Conservation (phyloP, 2,888 invertebrate species). For the Polydrusus pterygomalis region DNA sequence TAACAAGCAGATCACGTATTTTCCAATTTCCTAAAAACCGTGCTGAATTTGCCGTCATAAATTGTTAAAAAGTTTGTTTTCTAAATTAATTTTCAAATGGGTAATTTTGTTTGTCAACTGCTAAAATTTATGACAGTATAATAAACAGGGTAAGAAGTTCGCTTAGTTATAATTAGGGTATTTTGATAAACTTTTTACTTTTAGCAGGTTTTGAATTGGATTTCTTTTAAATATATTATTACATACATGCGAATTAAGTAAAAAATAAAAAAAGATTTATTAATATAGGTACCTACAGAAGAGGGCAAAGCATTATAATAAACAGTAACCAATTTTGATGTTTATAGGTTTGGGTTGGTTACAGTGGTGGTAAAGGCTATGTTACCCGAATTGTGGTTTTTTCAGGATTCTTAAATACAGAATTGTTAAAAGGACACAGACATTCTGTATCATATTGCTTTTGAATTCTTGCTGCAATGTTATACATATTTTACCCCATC, state of each 20-base stretch:
- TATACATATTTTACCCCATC: too few relatives aligned
- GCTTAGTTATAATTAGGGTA: slow-evolving; percentile 3
- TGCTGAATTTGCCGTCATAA: neutral
- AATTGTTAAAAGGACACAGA: too few relatives aligned
- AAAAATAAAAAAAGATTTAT: too few relatives aligned
- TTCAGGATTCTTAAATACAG: too few relatives aligned
- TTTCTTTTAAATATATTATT: neutral
- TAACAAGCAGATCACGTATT: neutral
- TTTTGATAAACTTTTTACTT: neutral
- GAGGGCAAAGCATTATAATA: too few relatives aligned
- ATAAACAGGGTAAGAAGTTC: slow-evolving; percentile 1
- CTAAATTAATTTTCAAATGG: slow-evolving; percentile 9
- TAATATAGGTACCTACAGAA: too few relatives aligned
- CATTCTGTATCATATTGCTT: too few relatives aligned
- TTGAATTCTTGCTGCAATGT: too few relatives aligned
- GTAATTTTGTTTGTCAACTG: slow-evolving; percentile 10
- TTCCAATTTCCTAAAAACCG: neutral
- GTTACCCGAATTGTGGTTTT: too few relatives aligned
- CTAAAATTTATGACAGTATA: slow-evolving; percentile 11
- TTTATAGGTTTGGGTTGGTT: too few relatives aligned
- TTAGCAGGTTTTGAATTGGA: neutral
- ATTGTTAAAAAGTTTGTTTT: slow-evolving; percentile 12
- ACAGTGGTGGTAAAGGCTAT: too few relatives aligned
- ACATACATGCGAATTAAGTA: neutral
- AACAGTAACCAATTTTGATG: too few relatives aligned